A percentile compares a stretch with the other conserved stretches of the same genome.
These are phyloP conservation scores for Prosopocoilus inquinatus DNA, from an alignment of 2,888 invertebrate genomes.

Conservation along the genomic window DNA sequence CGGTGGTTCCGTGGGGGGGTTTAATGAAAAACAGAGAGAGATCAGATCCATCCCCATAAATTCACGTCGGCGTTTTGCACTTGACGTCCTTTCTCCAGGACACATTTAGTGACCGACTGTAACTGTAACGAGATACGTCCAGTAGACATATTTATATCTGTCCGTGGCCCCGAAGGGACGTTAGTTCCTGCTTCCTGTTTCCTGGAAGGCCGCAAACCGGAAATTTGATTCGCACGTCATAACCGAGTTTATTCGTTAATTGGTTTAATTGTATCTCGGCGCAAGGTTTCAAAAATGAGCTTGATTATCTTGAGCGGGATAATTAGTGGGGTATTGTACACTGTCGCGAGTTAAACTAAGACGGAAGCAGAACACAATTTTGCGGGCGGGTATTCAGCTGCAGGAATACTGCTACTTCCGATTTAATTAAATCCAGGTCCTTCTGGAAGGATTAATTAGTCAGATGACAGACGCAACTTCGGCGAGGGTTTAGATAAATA, in stretches of 20 bases:
- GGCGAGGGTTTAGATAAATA: conserved; percentile 41
- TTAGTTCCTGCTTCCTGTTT: conserved; percentile 8
- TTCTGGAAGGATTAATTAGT: conserved; percentile 47
- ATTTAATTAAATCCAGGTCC: conserved; percentile 47
- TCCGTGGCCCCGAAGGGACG: conserved; percentile 8
- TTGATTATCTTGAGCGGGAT: not conserved
- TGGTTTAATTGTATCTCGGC: too few species aligned
- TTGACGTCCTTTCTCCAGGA: too few species aligned
- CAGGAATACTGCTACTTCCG: conserved; percentile 44
- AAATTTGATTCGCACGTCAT: conserved; percentile 4
- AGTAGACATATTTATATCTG: conserved; percentile 16
- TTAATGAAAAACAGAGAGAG: conserved; percentile 22
- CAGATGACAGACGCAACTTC: conserved; percentile 44
- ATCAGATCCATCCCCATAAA: not conserved
- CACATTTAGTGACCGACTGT: not conserved
- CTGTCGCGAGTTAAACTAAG: conserved; percentile 1
- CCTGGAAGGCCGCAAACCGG: not conserved
- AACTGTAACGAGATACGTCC: conserved; percentile 18
- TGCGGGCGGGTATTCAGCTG: conserved; percentile 39
- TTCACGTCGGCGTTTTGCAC: too few species aligned
- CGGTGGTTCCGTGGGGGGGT: conserved; percentile 11
- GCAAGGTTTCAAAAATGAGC: not conserved
- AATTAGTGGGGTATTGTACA: conserved; percentile 1
- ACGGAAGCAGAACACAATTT: conserved; percentile 23
- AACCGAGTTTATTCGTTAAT: too few species aligned